Conservation (phyloP, 2,797 vertebrate genomes). For the Danio jaintianensis region DNA sequence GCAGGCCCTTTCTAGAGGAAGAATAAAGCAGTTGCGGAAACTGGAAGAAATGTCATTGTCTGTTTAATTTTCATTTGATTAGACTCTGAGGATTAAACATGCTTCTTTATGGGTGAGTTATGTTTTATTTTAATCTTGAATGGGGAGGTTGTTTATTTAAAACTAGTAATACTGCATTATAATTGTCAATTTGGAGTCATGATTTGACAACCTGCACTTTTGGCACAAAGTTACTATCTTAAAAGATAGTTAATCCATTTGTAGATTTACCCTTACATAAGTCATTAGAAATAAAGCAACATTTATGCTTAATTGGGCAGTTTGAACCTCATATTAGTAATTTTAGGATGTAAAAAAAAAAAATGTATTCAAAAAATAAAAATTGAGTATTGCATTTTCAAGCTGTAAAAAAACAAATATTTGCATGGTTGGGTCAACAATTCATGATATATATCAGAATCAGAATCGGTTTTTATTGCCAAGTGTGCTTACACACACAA, state of each 20-base stretch:
- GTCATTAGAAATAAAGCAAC: no score
- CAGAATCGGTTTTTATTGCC: no score
- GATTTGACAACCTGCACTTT: background rate
- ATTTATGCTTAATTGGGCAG: no score
- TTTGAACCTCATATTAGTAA: no score
- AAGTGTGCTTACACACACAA: no score
- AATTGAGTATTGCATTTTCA: no score
- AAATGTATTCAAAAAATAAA: no score
- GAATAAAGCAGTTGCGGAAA: conserved; percentile 59
- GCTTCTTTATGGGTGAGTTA: conserved; percentile 54
- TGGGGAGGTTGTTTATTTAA: conserved; percentile 44
- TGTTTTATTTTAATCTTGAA: background rate
- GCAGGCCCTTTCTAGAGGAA: conserved; percentile 45
- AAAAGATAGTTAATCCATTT: background rate
- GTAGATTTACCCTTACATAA: no score
- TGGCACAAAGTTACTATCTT: background rate
- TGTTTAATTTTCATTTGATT: conserved; percentile 11
- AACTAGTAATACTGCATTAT: background rate
- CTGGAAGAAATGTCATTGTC: conserved; percentile 19
- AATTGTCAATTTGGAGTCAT: background rate
- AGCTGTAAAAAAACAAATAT: no score
- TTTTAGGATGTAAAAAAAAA: no score
- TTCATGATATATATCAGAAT: background rate
- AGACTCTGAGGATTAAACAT: conserved; percentile 37
- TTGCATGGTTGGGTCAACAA: no score